Percentiles rank a stretch among this genome's conserved stretches.
Evolutionary conservation across 23 tunicate genomes (phyloP).

Genomic region (Halocynthia aurantium): DNA sequence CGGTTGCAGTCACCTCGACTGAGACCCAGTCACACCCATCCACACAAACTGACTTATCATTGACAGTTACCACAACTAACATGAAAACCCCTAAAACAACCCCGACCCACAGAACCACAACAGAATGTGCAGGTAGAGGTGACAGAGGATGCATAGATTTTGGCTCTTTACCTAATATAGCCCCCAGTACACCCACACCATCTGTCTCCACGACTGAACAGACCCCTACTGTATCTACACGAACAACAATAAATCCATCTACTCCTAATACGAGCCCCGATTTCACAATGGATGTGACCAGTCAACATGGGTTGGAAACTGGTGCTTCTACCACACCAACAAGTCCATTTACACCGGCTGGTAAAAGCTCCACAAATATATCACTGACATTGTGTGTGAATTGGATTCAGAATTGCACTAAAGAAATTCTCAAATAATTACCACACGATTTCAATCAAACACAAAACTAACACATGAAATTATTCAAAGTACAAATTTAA

Average conservation of each 20-base stretch:
- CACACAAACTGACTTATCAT: neutral
- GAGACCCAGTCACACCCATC: neutral
- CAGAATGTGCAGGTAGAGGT: neutral
- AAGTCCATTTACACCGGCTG: neutral
- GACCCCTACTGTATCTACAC: neutral
- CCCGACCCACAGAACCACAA: neutral
- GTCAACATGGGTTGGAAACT: no score
- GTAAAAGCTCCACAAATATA: neutral
- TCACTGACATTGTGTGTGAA: no score
- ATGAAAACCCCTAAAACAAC: neutral
- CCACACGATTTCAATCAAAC: no score
- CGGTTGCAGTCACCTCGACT: neutral
- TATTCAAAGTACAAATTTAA: no score
- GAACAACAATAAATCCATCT: neutral
- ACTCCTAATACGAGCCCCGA: neutral
- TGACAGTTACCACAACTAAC: neutral
- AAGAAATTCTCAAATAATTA: no score
- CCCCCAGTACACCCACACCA: neutral
- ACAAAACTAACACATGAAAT: no score
- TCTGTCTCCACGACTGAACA: neutral
- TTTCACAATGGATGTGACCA: neutral
- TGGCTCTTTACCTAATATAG: neutral
- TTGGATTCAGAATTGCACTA: no score
- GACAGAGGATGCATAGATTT: neutral
- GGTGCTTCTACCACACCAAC: slow-evolving; percentile 2